phyloP scores from a whole-genome alignment of 1,140 invertebrate species.

The Trypoxylus dichotomus region DNA sequence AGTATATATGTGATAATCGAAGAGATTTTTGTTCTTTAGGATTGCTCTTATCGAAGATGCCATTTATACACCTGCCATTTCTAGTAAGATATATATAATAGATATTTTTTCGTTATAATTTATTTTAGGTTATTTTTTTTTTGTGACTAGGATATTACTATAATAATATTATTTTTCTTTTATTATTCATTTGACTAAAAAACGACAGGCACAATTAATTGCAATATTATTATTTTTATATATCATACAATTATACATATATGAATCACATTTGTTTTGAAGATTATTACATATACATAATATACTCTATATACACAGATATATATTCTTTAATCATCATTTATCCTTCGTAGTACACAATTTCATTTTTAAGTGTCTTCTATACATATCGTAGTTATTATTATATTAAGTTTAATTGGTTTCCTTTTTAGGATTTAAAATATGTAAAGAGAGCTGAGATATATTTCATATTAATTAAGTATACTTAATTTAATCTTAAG shows the following conservation, averaged over 20 bases:
- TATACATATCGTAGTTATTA: background rate
- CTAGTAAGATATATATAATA: background rate
- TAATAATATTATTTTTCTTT: background rate
- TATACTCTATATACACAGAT: background rate
- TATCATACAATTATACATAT: conserved; percentile 8
- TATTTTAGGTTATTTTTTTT: background rate
- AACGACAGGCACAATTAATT: conserved; percentile 15
- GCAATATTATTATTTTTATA: conserved; percentile 8
- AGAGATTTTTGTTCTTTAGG: too few relatives aligned
- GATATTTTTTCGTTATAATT: background rate
- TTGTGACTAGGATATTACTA: conserved; percentile 3
- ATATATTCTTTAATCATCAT: background rate
- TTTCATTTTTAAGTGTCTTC: background rate
- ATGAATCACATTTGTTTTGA: background rate
- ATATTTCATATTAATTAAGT: background rate
- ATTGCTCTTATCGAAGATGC: too few relatives aligned
- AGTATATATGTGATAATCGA: too few relatives aligned
- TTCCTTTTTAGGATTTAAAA: background rate
- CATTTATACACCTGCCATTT: too few relatives aligned
- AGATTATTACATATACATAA: background rate
- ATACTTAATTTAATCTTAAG: background rate
- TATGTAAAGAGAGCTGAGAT: background rate
- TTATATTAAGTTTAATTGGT: background rate
- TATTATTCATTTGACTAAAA: conserved; percentile 15
- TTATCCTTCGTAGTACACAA: too few relatives aligned